Conservation (phyloP, 2,888 invertebrate genomes). For the Eutolmus rufibarbis region DNA sequence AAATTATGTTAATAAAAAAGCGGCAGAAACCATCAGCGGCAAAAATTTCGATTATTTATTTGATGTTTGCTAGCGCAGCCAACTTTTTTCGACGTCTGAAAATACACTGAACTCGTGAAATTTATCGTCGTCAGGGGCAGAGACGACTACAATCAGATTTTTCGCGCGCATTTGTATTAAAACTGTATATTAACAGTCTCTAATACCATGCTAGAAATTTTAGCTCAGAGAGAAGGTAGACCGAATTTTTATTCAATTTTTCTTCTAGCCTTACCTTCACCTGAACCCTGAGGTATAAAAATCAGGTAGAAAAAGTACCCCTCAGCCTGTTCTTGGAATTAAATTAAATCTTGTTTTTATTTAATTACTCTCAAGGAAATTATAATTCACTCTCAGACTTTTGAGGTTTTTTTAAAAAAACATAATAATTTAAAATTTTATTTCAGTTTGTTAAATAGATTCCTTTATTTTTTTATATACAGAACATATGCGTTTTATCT, state of each 20-base stretch:
- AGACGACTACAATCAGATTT: not conserved
- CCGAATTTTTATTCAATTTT: not conserved
- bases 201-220: not conserved
- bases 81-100: not conserved
- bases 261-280: not conserved
- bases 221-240: not conserved
- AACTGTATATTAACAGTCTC: not conserved
- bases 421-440: not conserved
- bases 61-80: not conserved
- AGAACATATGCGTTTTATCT: not conserved
- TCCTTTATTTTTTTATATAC: not conserved
- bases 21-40: not conserved
- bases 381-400: too few relatives aligned
- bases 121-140: not conserved
- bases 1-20: not conserved
- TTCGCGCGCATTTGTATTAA: not conserved
- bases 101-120: not conserved
- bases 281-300: not conserved
- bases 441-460: not conserved
- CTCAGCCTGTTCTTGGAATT: not conserved
- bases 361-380: too few relatives aligned
- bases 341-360: not conserved
- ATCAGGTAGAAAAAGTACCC: not conserved
- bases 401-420: too few relatives aligned
- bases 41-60: not conserved